Evolutionary conservation across 2,113 vertebrate genomes (phyloP).

Genomic region (Antigone vipio): DNA sequence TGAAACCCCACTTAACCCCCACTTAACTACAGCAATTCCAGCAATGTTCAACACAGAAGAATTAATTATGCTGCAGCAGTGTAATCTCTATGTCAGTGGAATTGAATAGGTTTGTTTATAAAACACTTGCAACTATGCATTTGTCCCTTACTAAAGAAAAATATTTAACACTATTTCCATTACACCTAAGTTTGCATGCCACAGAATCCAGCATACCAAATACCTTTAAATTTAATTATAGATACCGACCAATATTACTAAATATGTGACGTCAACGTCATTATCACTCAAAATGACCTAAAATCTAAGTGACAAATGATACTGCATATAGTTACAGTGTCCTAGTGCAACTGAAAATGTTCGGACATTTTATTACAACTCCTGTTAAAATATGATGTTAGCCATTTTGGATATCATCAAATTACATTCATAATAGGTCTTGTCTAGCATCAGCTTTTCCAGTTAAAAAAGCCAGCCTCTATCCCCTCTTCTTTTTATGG

Average conservation of each 20-base stretch:
- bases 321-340: background rate
- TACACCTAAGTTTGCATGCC: background rate
- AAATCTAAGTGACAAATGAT: background rate
- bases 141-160: background rate
- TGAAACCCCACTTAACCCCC: background rate
- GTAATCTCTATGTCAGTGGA: background rate
- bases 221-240: background rate
- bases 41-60: background rate
- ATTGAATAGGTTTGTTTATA: background rate
- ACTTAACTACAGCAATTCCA: background rate
- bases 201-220: background rate
- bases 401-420: background rate
- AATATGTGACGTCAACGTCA: background rate
- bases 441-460: background rate
- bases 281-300: background rate
- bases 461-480: background rate
- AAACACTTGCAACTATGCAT: background rate
- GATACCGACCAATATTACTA: background rate
- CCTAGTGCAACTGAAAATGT: background rate
- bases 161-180: background rate
- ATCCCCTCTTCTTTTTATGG: background rate
- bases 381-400: background rate
- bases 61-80: background rate
- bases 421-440: too few relatives aligned
- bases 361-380: background rate